These are phyloP conservation scores for Hippocampus barbouri DNA, from an alignment of 2,113 vertebrate species.

Conservation along the genomic window DNA sequence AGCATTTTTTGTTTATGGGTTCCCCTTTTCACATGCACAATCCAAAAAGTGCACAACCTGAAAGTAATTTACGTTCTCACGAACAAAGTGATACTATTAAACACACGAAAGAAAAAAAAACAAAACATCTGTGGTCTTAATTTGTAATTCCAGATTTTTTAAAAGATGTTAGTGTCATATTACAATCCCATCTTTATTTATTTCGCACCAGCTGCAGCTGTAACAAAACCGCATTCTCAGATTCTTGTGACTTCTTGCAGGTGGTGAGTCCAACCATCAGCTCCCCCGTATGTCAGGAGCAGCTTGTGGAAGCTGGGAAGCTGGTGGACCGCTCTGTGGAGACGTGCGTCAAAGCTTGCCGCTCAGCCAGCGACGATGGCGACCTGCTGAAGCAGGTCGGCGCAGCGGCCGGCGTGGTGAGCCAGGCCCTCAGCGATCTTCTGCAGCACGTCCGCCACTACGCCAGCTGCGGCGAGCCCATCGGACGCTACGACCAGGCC, in stretches of 20 bases:
- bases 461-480: constrained; percentile 92
- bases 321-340: constrained; percentile 96
- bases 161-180: not conserved
- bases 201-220: too few species aligned
- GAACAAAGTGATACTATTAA: too few species aligned
- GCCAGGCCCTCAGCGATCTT: constrained; percentile 90
- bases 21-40: too few species aligned
- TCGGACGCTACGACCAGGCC: constrained; percentile 97
- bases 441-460: constrained; percentile 95
- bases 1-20: too few species aligned
- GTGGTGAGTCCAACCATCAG: constrained; percentile 98
- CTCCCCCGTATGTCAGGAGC: constrained; percentile 96
- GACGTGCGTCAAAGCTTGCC: constrained; percentile 90
- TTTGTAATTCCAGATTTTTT: not conserved
- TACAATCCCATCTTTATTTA: not conserved
- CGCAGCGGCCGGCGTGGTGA: constrained; percentile 84
- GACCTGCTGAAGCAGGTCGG: constrained; percentile 94
- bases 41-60: too few species aligned
- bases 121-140: not conserved
- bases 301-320: constrained; percentile 93
- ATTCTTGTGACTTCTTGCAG: constrained; percentile 54
- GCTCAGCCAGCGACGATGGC: constrained; percentile 82
- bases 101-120: not conserved
- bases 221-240: not conserved
- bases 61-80: too few species aligned